Percentiles rank a stretch among this genome's conserved stretches.
Evolutionary conservation across 2,113 vertebrate genomes (phyloP).

Genomic region (Nothobranchius furzeri): DNA sequence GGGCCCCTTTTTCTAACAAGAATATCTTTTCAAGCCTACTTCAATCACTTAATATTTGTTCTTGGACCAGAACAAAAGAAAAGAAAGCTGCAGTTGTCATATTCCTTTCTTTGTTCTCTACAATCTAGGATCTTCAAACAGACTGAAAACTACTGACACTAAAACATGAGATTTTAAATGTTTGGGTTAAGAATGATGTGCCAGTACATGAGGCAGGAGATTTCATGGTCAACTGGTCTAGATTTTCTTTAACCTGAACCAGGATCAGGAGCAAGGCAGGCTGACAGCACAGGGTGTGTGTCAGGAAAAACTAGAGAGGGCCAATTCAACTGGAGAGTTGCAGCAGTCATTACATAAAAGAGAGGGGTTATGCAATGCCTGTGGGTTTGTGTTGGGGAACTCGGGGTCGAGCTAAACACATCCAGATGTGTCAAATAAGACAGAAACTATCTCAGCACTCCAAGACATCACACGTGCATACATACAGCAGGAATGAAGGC

Average conservation of each 20-base stretch:
- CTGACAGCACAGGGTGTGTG: conserved; percentile 58
- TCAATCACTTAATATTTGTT: no score
- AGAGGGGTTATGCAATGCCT: conserved; percentile 68
- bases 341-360: conserved; percentile 75
- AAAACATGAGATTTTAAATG: no score
- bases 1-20: no score
- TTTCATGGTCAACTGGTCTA: conserved; percentile 29
- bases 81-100: conserved; percentile 41
- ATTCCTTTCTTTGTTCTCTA: conserved; percentile 24
- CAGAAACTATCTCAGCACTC: conserved; percentile 41
- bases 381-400: conserved; percentile 66
- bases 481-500: not conserved
- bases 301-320: conserved; percentile 58
- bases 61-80: conserved; percentile 2
- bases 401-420: conserved; percentile 59
- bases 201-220: not conserved
- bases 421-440: conserved; percentile 71
- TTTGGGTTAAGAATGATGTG: not conserved
- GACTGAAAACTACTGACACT: no score
- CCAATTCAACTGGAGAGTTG: conserved; percentile 67
- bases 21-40: no score
- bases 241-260: conserved; percentile 21
- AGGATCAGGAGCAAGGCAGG: conserved; percentile 23
- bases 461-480: conserved; percentile 1
- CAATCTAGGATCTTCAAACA: conserved; percentile 23